Percentiles rank a stretch among this genome's conserved stretches.
These are phyloP conservation scores for Drosophila auraria DNA, from an alignment of 1,140 invertebrate species.

Conservation along the genomic window DNA sequence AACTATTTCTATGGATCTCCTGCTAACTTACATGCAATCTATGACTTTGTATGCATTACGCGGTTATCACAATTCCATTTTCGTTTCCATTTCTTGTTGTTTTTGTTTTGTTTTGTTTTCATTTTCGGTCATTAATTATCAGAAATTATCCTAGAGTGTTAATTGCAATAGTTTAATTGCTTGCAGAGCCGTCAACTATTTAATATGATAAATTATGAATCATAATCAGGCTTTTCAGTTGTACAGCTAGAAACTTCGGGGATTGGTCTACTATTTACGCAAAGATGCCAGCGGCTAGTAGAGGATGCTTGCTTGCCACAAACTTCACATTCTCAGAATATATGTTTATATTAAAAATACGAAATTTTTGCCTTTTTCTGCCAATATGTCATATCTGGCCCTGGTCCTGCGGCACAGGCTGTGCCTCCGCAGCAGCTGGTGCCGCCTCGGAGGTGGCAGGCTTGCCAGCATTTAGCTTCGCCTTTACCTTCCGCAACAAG, in stretches of 20 bases:
- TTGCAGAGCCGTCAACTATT: conserved; percentile 59
- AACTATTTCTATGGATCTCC: conserved; percentile 50
- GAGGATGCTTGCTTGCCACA: conserved; percentile 17
- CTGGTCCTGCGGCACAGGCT: conserved; percentile 8
- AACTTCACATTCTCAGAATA: conserved; percentile 44
- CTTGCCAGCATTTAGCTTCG: conserved; percentile 76
- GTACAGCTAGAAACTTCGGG: conserved; percentile 52
- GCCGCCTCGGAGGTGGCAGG: conserved; percentile 10
- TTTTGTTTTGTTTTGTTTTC: conserved; percentile 34
- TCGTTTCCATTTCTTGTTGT: conserved; percentile 55
- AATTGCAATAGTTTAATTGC: conserved; percentile 23
- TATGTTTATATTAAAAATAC: conserved; percentile 47
- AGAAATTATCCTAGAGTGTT: conserved; percentile 19
- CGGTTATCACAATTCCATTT: conserved; percentile 78
- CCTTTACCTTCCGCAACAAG: conserved; percentile 74
- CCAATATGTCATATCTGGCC: conserved; percentile 68
- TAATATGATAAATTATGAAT: conserved; percentile 64
- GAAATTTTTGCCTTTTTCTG: conserved; percentile 32
- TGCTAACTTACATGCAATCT: conserved; percentile 70
- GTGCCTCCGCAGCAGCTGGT: conserved; percentile 11
- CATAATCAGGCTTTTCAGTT: conserved; percentile 70
- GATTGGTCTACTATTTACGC: conserved; percentile 22
- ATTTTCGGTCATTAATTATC: conserved; percentile 20
- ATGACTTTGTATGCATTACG: conserved; percentile 76
- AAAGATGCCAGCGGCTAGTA: conserved; percentile 4